Evolutionary conservation across 1,140 invertebrate species (phyloP).

Genomic region (Thrips palmi): DNA sequence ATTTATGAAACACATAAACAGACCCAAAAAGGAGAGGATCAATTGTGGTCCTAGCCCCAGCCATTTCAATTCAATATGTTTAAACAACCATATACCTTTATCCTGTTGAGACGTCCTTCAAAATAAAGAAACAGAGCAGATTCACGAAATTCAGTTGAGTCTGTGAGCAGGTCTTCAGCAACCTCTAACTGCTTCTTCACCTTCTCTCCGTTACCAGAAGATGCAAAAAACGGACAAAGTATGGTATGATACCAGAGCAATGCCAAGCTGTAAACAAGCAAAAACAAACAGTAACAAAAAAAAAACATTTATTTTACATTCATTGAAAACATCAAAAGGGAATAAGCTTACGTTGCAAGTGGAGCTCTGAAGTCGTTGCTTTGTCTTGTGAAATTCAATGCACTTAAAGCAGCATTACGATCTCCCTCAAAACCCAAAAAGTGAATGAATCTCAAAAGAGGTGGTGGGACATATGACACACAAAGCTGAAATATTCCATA

Average conservation of each 20-base stretch:
- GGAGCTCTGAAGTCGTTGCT: constrained; percentile 53
- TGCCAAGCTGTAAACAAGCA: constrained; percentile 30
- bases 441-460: constrained; percentile 42
- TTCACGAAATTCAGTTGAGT: constrained; percentile 36
- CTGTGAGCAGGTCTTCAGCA: constrained; percentile 36
- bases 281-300: neutral
- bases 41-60: too few relatives aligned
- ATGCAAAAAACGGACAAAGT: constrained; percentile 47
- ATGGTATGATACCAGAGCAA: constrained; percentile 59
- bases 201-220: constrained; percentile 42
- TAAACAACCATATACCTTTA: constrained; percentile 32
- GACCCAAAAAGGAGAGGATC: too few relatives aligned
- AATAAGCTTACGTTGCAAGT: constrained; percentile 38
- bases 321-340: neutral
- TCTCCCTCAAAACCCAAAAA: constrained; percentile 56
- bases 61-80: neutral
- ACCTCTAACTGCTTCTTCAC: constrained; percentile 35
- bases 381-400: constrained; percentile 41
- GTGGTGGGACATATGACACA: constrained; percentile 46
- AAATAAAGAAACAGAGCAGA: constrained; percentile 56
- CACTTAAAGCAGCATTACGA: constrained; percentile 34
- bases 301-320: neutral
- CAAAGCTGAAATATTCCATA: constrained; percentile 54
- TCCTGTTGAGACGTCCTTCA: constrained; percentile 38
- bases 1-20: constrained; percentile 3